phyloP scores from a whole-genome alignment of 2,797 vertebrate genomes.

The Brotula barbata region DNA sequence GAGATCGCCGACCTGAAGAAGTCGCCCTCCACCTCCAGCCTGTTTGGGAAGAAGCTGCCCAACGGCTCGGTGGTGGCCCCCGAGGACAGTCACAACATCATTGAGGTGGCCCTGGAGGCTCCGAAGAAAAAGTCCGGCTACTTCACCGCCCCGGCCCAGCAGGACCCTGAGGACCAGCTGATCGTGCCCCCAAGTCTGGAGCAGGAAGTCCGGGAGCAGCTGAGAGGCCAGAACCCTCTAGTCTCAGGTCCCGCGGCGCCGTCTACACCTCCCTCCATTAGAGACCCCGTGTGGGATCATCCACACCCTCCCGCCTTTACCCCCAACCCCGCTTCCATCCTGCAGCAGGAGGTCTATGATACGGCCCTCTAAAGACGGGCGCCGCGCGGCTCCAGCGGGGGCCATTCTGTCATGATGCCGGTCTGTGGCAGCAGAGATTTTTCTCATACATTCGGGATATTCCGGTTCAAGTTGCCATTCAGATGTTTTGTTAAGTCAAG shows the following conservation, averaged over 20 bases:
- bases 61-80: slow-evolving; percentile 95
- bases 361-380: slow-evolving; percentile 85
- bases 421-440: slow-evolving; percentile 44
- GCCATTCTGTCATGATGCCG: slow-evolving; percentile 58
- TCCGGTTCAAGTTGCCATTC: slow-evolving; percentile 66
- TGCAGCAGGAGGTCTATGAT: slow-evolving; percentile 90
- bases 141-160: slow-evolving; percentile 92
- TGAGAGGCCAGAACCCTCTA: slow-evolving; percentile 80
- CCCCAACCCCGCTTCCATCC: slow-evolving; percentile 53
- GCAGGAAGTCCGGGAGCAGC: slow-evolving; percentile 92
- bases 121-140: slow-evolving; percentile 97
- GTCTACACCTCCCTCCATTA: slow-evolving; percentile 67
- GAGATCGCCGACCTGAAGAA: slow-evolving; percentile 90
- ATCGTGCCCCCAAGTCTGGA: slow-evolving; percentile 92
- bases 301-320: slow-evolving; percentile 70
- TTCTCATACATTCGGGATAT: slow-evolving; percentile 55
- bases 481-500: slow-evolving; percentile 46
- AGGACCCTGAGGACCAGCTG: slow-evolving; percentile 95
- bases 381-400: slow-evolving; percentile 37
- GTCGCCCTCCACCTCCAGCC: slow-evolving; percentile 89
- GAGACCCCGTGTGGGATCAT: slow-evolving; percentile 78
- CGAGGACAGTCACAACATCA: slow-evolving; percentile 94
- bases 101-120: slow-evolving; percentile 94
- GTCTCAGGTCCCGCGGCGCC: slow-evolving; percentile 69
- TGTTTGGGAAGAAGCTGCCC: slow-evolving; percentile 93